phyloP scores from a whole-genome alignment of 2,888 invertebrate genomes.

The Diogma glabrata region DNA sequence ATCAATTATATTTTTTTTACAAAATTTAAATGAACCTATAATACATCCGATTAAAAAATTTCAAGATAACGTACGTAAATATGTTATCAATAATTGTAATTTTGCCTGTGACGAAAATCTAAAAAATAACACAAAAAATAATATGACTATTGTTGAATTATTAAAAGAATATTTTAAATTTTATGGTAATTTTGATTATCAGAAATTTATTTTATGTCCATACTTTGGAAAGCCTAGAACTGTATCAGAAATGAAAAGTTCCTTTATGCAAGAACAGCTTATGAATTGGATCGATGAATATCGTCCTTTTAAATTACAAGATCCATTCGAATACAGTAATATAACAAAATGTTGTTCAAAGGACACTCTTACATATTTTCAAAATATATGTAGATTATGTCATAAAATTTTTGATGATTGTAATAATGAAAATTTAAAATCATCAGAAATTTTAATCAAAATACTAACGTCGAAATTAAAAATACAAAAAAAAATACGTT shows the following conservation, averaged over 20 bases:
- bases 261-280: conserved; percentile 37
- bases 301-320: conserved; percentile 50
- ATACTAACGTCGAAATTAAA: not conserved
- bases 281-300: conserved; percentile 33
- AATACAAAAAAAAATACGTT: not conserved
- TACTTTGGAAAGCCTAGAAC: conserved; percentile 43
- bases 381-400: not conserved
- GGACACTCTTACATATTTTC: not conserved
- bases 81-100: conserved; percentile 24
- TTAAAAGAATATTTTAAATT: conserved; percentile 57
- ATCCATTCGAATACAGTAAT: conserved; percentile 49
- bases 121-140: conserved; percentile 23
- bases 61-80: conserved; percentile 35
- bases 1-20: conserved; percentile 15
- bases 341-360: not conserved
- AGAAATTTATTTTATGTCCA: conserved; percentile 46
- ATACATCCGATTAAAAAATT: conserved; percentile 38
- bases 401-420: not conserved
- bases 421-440: not conserved
- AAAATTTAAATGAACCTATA: conserved; percentile 22
- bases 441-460: conserved; percentile 5
- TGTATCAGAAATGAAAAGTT: conserved; percentile 35
- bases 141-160: conserved; percentile 39
- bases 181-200: conserved; percentile 49
- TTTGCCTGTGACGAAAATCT: conserved; percentile 18